These are phyloP conservation scores for Isichthys henryi DNA, from an alignment of 2,113 vertebrate species.

Conservation along the genomic window DNA sequence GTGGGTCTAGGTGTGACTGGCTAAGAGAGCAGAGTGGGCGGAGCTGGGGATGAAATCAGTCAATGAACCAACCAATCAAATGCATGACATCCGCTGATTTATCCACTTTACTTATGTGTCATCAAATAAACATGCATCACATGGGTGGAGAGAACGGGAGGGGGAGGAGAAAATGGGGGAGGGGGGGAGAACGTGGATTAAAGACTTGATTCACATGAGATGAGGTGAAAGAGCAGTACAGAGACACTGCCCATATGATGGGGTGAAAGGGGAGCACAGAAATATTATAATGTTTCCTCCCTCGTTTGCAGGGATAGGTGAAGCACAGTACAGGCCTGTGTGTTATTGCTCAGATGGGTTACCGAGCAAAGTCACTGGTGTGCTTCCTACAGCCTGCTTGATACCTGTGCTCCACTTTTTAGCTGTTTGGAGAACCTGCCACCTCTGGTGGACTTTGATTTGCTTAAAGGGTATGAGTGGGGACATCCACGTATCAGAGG, in stretches of 20 bases:
- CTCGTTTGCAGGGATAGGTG: not conserved
- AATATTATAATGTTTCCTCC: not conserved
- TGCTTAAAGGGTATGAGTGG: not conserved
- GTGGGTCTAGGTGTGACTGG: not conserved
- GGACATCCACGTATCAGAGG: not conserved
- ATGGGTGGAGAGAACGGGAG: not conserved
- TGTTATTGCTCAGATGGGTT: conserved; percentile 46
- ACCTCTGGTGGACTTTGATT: not conserved
- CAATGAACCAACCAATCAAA: not conserved
- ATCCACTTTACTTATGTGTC: not conserved
- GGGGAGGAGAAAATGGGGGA: not conserved
- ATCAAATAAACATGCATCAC: not conserved
- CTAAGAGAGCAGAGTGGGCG: not conserved
- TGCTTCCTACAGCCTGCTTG: not conserved
- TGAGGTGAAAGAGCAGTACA: not conserved
- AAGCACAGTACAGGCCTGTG: conserved; percentile 27
- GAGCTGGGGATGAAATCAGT: not conserved
- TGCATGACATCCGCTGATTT: not conserved
- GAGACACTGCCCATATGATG: not conserved
- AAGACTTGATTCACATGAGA: not conserved
- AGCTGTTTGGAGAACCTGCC: not conserved
- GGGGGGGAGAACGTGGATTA: not conserved
- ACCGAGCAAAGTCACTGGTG: not conserved
- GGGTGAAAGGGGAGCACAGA: not conserved
- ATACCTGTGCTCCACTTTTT: not conserved